Percentiles rank a stretch among this genome's conserved stretches.
Evolutionary conservation across 2,888 invertebrate species (phyloP).

Genomic region (Lochmaea capreae): DNA sequence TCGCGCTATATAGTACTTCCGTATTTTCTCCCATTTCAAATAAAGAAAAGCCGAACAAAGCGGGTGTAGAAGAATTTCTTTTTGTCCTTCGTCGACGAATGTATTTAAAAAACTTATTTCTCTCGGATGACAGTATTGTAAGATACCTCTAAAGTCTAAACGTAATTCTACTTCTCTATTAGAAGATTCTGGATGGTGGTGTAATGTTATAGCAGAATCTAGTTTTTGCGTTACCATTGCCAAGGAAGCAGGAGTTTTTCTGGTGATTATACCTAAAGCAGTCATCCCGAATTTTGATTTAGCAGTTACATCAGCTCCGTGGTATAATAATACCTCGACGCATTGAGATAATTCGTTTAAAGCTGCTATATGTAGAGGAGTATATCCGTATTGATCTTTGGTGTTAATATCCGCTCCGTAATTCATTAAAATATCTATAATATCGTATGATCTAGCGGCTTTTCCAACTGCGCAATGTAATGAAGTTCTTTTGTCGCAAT

Average conservation of each 20-base stretch:
- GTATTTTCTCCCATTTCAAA: conserved; percentile 91
- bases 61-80: conserved; percentile 87
- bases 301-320: conserved; percentile 90
- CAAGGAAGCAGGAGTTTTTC: conserved; percentile 88
- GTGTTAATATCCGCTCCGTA: conserved; percentile 87
- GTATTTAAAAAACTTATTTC: conserved; percentile 89
- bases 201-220: conserved; percentile 82
- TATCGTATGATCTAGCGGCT: conserved; percentile 83
- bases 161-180: conserved; percentile 85
- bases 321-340: conserved; percentile 84
- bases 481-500: conserved; percentile 84
- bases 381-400: conserved; percentile 87
- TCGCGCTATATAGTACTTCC: conserved; percentile 86
- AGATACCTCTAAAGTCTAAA: conserved; percentile 83
- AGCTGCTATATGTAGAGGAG: conserved; percentile 87
- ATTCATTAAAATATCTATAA: conserved; percentile 80
- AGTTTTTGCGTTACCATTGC: conserved; percentile 85
- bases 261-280: conserved; percentile 84
- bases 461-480: conserved; percentile 88
- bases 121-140: conserved; percentile 85
- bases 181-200: conserved; percentile 81
- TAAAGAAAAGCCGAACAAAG: conserved; percentile 88
- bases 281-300: conserved; percentile 89
- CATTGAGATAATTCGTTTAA: conserved; percentile 87
- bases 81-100: conserved; percentile 89